Conservation (phyloP, 2,797 vertebrate species). For the Balearica regulorum region DNA sequence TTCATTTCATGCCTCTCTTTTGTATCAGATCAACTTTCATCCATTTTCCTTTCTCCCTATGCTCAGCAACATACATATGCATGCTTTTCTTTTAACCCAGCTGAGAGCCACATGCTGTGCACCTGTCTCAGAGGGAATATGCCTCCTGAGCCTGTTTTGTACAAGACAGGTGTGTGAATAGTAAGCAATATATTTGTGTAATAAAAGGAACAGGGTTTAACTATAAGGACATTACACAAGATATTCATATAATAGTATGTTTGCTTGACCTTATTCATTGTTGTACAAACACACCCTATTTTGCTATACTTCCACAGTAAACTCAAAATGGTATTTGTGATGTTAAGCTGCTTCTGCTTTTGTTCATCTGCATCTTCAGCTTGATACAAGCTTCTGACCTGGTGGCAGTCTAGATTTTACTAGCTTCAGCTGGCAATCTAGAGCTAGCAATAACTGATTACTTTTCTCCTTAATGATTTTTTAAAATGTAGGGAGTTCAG, state of each 20-base stretch:
- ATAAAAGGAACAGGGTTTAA: not conserved
- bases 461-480: not conserved
- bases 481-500: not conserved
- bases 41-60: not conserved
- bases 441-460: not conserved
- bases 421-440: not conserved
- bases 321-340: not conserved
- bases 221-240: not conserved
- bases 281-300: not conserved
- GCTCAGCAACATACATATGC: not conserved
- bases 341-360: not conserved
- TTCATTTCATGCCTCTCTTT: slow-evolving; percentile 8
- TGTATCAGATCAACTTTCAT: slow-evolving; percentile 27
- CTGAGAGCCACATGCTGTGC: slow-evolving; percentile 1
- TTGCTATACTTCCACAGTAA: not conserved
- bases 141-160: not conserved
- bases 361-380: not conserved
- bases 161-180: not conserved
- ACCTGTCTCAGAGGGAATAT: not conserved
- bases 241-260: not conserved
- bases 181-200: not conserved
- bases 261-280: not conserved
- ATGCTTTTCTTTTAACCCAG: slow-evolving; percentile 17
- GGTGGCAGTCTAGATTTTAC: not conserved
- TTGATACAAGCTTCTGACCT: not conserved